Conservation (phyloP, 2,113 vertebrate species). For the Pseudopipra pipra region DNA sequence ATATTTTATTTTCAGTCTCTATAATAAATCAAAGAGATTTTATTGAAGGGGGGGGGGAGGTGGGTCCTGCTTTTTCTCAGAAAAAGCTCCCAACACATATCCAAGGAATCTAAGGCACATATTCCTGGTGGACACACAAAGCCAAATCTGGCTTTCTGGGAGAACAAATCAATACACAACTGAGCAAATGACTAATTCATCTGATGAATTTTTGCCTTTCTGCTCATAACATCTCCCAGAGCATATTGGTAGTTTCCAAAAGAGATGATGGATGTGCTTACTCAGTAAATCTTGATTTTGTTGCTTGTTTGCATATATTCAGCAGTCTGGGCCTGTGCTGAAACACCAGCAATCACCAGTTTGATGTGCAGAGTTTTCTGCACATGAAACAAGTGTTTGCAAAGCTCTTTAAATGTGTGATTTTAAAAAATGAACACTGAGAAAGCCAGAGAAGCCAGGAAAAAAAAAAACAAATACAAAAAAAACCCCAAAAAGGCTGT, state of each 20-base stretch:
- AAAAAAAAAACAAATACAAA: background rate
- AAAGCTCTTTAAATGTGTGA: background rate
- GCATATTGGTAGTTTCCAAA: background rate
- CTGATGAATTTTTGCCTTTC: slow-evolving; percentile 19
- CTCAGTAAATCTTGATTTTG: background rate
- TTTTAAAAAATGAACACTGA: background rate
- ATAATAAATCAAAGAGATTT: slow-evolving; percentile 1
- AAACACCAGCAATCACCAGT: background rate
- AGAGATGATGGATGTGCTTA: background rate
- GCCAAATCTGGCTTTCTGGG: background rate
- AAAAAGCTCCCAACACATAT: background rate
- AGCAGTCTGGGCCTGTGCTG: background rate
- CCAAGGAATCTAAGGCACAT: background rate
- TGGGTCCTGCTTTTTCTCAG: background rate
- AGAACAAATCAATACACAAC: background rate
- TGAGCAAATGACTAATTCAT: background rate
- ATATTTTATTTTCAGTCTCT: background rate
- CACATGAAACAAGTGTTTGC: background rate
- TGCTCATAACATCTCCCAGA: background rate
- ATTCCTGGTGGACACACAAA: background rate
- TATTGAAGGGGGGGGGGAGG: background rate
- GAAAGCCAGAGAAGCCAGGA: background rate
- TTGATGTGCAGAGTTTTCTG: background rate
- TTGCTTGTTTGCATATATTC: slow-evolving; percentile 19
- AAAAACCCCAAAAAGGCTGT: background rate